These are phyloP conservation scores for Chelidonichthys spinosus DNA, from an alignment of 2,797 vertebrate genomes.

Conservation along the genomic window DNA sequence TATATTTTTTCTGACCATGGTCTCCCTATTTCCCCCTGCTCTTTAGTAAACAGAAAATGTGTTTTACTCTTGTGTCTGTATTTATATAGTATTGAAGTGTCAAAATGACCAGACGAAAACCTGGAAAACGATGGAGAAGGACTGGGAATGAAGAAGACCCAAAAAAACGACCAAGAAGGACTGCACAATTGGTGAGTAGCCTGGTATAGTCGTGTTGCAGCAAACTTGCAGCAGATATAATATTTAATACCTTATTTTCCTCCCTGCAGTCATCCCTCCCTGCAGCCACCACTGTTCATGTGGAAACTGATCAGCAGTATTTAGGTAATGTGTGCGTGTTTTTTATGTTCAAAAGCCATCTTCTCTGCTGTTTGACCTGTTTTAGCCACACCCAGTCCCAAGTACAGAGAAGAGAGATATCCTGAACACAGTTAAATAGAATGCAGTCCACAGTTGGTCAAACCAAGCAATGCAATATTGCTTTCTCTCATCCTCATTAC, in stretches of 20 bases:
- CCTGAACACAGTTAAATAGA: not conserved
- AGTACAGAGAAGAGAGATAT: not conserved
- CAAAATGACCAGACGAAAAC: constrained; percentile 23
- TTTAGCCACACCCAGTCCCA: not conserved
- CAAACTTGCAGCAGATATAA: constrained; percentile 2
- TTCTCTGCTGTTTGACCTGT: no score
- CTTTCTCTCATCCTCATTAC: not conserved
- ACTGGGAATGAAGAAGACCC: constrained; percentile 19
- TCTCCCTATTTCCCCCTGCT: no score
- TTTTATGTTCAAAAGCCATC: not conserved
- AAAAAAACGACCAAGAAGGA: constrained; percentile 34
- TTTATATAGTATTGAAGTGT: constrained; percentile 12
- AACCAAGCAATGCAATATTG: not conserved
- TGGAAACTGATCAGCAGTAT: not conserved
- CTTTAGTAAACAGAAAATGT: no score
- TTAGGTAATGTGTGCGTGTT: no score
- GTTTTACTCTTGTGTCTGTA: constrained; percentile 8
- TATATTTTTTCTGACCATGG: no score
- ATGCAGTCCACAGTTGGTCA: not conserved
- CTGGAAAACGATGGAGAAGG: constrained; percentile 27
- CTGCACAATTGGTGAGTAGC: constrained; percentile 30
- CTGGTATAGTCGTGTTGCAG: constrained; percentile 10
- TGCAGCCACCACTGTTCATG: not conserved
- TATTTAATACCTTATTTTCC: constrained; percentile 15
- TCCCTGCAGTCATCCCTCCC: constrained; percentile 7